A percentile compares a stretch with the other conserved stretches of the same genome.
Evolutionary conservation across 2,888 invertebrate species (phyloP).

Genomic region (Drosophila mimica): DNA sequence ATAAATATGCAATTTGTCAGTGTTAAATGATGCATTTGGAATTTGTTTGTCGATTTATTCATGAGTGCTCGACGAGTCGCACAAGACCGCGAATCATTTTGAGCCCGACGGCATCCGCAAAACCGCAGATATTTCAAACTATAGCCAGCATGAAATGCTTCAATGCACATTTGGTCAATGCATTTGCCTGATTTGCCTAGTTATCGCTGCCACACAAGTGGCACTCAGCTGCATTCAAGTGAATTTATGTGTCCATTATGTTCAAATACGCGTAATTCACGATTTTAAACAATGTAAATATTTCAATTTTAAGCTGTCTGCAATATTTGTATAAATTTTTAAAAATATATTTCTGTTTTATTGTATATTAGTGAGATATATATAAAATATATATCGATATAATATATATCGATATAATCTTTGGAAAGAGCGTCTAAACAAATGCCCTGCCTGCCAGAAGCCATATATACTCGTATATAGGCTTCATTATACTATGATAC

Average conservation of each 20-base stretch:
- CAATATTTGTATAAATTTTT: neutral
- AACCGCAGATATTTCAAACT: conserved; percentile 50
- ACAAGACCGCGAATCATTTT: conserved; percentile 55
- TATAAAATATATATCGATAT: neutral
- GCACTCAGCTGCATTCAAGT: conserved; percentile 17
- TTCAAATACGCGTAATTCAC: neutral
- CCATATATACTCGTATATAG: too few relatives aligned
- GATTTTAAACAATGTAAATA: conserved; percentile 4
- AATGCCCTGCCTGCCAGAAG: neutral
- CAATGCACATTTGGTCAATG: conserved; percentile 35
- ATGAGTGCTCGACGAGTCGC: conserved; percentile 48
- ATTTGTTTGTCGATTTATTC: conserved; percentile 46
- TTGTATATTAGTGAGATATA: neutral
- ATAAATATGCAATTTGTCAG: conserved; percentile 17
- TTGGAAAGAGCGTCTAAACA: neutral
- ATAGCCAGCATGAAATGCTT: conserved; percentile 37
- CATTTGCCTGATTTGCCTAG: conserved; percentile 44
- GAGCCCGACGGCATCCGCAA: conserved; percentile 30
- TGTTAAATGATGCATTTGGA: conserved; percentile 41
- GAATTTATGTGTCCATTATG: conserved; percentile 7
- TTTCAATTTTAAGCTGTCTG: neutral
- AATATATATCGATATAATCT: neutral
- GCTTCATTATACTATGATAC: too few relatives aligned
- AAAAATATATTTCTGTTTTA: neutral
- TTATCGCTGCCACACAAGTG: conserved; percentile 25